phyloP scores from a whole-genome alignment of 2,113 vertebrate species.

The Polypterus bichir region DNA sequence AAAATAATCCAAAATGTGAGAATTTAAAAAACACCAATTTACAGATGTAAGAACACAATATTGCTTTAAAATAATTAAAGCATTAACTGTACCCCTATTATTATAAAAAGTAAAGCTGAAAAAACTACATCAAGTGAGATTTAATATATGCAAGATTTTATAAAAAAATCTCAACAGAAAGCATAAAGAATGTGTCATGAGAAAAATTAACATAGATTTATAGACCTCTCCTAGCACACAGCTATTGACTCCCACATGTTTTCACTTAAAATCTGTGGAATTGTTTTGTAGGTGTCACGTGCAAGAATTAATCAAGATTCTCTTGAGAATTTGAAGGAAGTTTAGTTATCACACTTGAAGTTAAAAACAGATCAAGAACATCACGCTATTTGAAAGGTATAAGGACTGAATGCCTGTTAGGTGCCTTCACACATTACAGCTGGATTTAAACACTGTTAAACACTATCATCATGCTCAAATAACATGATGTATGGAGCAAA shows the following conservation, averaged over 20 bases:
- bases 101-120: too few species aligned
- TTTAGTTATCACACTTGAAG: conserved; percentile 5
- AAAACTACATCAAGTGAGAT: too few species aligned
- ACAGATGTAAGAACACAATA: too few species aligned
- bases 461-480: too few species aligned
- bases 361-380: neutral
- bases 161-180: too few species aligned
- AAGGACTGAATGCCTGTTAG: conserved; percentile 2
- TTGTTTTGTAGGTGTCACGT: neutral
- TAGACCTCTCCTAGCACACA: conserved; percentile 5
- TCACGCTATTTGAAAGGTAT: neutral
- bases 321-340: neutral
- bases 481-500: too few species aligned
- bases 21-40: too few species aligned
- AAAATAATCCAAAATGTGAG: too few species aligned
- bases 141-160: too few species aligned
- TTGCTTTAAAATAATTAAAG: too few species aligned
- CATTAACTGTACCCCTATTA: too few species aligned
- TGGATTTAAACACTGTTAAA: too few species aligned
- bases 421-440: neutral
- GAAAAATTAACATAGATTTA: neutral
- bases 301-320: conserved; percentile 4
- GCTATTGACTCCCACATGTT: neutral
- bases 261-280: conserved; percentile 10
- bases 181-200: neutral